Base-by-base conservation (phyloP, 2,797 vertebrate species). In the Pangasius sanitwongsei region DNA sequence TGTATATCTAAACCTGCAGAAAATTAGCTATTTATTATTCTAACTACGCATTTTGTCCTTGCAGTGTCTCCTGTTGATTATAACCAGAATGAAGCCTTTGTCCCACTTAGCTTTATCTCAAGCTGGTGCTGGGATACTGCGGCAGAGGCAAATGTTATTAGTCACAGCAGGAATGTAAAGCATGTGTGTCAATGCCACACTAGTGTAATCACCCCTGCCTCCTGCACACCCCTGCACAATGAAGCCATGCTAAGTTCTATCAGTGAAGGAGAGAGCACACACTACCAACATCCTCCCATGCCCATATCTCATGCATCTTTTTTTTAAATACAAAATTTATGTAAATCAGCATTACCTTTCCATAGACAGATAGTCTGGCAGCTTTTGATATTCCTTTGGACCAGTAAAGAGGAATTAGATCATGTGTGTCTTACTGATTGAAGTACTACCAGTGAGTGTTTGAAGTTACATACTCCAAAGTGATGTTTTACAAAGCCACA, bases 141-240 rank as follows among this genome's bases (percentile, higher is more conserved):
- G 91, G 91, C 78, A 84, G 72, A 78, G 83, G 78, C n/a, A 81
- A 80, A 84, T 92, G 86, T 94, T 95, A 94, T 94, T 93, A 95
- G 93, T 93, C 94, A 94, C 93, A 94, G 93, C 92, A 94, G 94
- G 95, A 96, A 96, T 96, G 95, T 87, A 92, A 95, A 95, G 91
- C 93, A 96, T 96, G 95, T 94, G 92, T 94, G 94, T 94, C 95
- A 95, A 94, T 96, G 94, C 95, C 94, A 94, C 94, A 94, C 94
- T 94, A 92, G 93, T 94, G 95, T 94, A 95, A 95, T 95, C 94
- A 95, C 91, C 93, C n/a, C 61, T 41, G 41, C 70, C 87, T 87
- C 72, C 85, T 59, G 55, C 87, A 92, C 92, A 90, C 89, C 90
- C 41, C 89, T 90, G 87, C 91, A 86, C 80, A 86, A 86, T 84